Evolutionary conservation across 2,113 vertebrate genomes (phyloP).

Genomic region (Mystacornis crossleyi): DNA sequence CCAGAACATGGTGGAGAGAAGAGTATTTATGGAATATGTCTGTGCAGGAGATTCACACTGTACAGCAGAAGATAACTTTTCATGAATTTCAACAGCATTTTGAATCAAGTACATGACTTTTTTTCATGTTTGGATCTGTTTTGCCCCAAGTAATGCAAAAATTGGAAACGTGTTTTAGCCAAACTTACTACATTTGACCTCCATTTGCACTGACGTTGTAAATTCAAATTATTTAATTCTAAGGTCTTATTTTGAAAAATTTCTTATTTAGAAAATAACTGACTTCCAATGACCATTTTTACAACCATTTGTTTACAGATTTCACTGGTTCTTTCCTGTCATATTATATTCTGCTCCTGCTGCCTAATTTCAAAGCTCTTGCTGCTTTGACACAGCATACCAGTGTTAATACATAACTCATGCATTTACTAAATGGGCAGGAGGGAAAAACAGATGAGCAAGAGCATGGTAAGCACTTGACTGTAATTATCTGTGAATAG

Average conservation of each 20-base stretch:
- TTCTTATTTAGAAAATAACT: not conserved
- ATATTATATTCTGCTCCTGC: not conserved
- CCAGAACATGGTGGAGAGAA: not conserved
- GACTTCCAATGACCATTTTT: not conserved
- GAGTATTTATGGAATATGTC: not conserved
- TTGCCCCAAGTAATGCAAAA: not conserved
- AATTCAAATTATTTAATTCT: not conserved
- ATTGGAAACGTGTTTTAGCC: not conserved
- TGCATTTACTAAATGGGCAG: conserved; percentile 19
- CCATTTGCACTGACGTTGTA: not conserved
- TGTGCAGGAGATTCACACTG: not conserved
- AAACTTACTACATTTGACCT: not conserved
- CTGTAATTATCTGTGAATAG: conserved; percentile 37
- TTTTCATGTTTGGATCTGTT: not conserved
- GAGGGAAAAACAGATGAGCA: conserved; percentile 23
- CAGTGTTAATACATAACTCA: conserved; percentile 37
- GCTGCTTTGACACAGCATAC: conserved; percentile 1
- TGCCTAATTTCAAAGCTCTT: conserved; percentile 17
- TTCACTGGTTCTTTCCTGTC: not conserved
- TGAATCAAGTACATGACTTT: not conserved
- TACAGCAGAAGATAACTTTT: not conserved
- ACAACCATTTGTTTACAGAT: not conserved
- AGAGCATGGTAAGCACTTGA: conserved; percentile 15
- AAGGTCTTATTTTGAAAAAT: not conserved
- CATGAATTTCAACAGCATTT: not conserved